A percentile compares a stretch with the other conserved stretches of the same genome.
These are phyloP conservation scores for Channa argus DNA, from an alignment of 2,113 vertebrate species.

Conservation along the genomic window DNA sequence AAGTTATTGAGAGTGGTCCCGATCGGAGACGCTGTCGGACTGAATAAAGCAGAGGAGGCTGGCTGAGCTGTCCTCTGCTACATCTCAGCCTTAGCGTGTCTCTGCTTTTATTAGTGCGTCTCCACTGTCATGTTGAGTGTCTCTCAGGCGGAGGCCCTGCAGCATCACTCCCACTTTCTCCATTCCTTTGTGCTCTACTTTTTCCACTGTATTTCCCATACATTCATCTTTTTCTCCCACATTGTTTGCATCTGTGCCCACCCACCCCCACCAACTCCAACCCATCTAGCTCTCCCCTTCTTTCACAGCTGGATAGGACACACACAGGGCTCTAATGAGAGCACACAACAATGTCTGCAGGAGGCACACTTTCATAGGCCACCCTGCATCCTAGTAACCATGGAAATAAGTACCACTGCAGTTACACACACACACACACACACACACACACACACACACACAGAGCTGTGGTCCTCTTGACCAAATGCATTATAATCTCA, in stretches of 20 bases:
- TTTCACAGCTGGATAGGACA: slow-evolving; percentile 73
- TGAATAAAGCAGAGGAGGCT: not conserved
- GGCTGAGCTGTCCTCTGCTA: not conserved
- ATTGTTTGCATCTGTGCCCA: not conserved
- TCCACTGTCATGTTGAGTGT: slow-evolving; percentile 12
- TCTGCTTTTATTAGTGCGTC: slow-evolving; percentile 1
- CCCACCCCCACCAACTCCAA: not conserved
- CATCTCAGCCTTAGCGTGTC: slow-evolving; percentile 11
- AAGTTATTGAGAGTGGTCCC: not conserved
- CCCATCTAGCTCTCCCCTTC: no score
- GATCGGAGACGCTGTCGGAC: not conserved
- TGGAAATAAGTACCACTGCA: slow-evolving; percentile 75
- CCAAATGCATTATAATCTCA: slow-evolving; percentile 27
- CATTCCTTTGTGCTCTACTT: slow-evolving; percentile 36
- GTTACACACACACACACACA: slow-evolving; percentile 48
- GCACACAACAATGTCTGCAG: slow-evolving; percentile 72
- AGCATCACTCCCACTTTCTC: slow-evolving; percentile 6
- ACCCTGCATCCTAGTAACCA: slow-evolving; percentile 80
- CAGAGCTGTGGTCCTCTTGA: slow-evolving; percentile 33
- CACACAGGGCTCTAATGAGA: slow-evolving; percentile 83
- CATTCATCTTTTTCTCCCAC: slow-evolving; percentile 17
- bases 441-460: slow-evolving; percentile 42
- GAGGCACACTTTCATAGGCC: slow-evolving; percentile 80
- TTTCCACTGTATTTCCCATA: slow-evolving; percentile 20
- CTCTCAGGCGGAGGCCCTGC: slow-evolving; percentile 28